These are phyloP conservation scores for Xylocopa sonorina DNA, from an alignment of 1,140 invertebrate genomes.

Conservation along the genomic window DNA sequence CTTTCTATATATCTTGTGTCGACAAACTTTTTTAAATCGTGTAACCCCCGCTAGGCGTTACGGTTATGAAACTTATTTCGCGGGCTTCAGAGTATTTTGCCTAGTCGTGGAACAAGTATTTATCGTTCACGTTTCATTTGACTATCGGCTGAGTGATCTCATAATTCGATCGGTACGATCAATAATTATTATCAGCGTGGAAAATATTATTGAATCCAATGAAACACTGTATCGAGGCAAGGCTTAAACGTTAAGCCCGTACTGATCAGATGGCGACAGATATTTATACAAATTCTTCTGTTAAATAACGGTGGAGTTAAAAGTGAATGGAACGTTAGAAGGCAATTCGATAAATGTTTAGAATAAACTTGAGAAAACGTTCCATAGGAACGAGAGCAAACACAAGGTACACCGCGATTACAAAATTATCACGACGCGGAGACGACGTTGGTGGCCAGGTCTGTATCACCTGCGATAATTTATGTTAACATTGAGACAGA, in stretches of 20 bases:
- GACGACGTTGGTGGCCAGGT: slow-evolving; percentile 49
- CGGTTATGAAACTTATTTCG: too few species aligned
- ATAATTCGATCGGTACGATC: background rate
- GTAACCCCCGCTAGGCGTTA: too few species aligned
- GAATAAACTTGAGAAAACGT: background rate
- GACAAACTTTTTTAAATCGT: background rate
- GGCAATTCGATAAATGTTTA: background rate
- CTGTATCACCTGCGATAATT: slow-evolving; percentile 71
- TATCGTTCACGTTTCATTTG: too few species aligned
- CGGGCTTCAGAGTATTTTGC: too few species aligned
- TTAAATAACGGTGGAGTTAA: background rate
- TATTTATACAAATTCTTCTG: too few species aligned
- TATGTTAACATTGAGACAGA: slow-evolving; percentile 70
- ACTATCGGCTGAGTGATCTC: too few species aligned
- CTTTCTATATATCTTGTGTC: background rate
- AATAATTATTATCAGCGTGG: background rate
- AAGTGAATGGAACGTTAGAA: too few species aligned
- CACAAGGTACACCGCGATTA: slow-evolving; percentile 52
- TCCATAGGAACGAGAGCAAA: slow-evolving; percentile 21
- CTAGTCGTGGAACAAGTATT: too few species aligned
- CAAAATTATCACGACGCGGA: slow-evolving; percentile 53
- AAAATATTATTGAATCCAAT: background rate
- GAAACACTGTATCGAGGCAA: background rate
- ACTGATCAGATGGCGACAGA: too few species aligned
- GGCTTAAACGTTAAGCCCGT: background rate